Evolutionary conservation across 2,113 vertebrate genomes (phyloP).

Genomic region (Engraulis encrasicolus): DNA sequence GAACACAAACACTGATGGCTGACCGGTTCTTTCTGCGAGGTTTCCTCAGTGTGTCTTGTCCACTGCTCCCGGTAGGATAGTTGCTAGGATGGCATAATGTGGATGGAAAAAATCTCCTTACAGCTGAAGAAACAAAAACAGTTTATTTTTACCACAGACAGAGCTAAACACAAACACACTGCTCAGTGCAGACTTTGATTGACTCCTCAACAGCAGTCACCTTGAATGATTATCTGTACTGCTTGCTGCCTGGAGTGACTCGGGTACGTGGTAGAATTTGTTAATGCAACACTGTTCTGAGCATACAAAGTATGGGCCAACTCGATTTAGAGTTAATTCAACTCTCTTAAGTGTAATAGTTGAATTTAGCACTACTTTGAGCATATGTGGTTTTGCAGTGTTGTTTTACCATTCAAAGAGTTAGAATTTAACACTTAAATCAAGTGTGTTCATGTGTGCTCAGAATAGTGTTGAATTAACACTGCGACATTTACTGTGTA

Average conservation of each 20-base stretch:
- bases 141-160: slow-evolving; percentile 11
- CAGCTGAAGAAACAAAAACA: slow-evolving; percentile 13
- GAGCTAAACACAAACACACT: slow-evolving; percentile 1
- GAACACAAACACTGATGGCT: background rate
- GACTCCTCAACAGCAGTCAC: background rate
- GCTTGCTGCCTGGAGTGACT: background rate
- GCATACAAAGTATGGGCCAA: too few relatives aligned
- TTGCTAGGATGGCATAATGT: slow-evolving; percentile 34
- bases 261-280: too few relatives aligned
- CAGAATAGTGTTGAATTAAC: too few relatives aligned
- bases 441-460: too few relatives aligned
- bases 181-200: background rate
- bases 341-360: too few relatives aligned
- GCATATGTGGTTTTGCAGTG: too few relatives aligned
- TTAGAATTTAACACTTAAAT: too few relatives aligned
- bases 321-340: too few relatives aligned
- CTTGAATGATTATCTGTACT: background rate
- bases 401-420: too few relatives aligned
- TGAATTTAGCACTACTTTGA: too few relatives aligned
- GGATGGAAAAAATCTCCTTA: slow-evolving; percentile 15
- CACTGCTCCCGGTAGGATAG: background rate
- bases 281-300: too few relatives aligned
- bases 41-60: background rate
- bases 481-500: too few relatives aligned
- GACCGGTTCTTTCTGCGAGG: background rate